These are phyloP conservation scores for Pogonocichla stellata DNA, from an alignment of 2,113 vertebrate species.

Conservation along the genomic window DNA sequence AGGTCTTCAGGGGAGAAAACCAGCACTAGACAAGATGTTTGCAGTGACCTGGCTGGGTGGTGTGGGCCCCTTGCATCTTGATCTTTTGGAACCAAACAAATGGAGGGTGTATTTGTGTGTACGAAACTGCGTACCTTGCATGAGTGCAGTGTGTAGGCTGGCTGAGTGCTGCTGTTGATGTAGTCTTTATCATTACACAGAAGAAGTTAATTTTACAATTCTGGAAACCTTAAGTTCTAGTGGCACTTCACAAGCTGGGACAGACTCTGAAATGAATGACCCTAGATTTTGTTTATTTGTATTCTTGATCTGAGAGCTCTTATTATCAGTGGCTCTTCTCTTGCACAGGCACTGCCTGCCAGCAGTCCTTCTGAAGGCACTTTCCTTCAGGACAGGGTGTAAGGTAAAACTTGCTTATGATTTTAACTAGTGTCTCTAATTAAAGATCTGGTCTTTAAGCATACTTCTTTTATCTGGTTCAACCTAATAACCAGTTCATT, in stretches of 20 bases:
- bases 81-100: background rate
- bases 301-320: background rate
- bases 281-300: background rate
- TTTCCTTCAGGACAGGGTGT: background rate
- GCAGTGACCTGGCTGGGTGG: background rate
- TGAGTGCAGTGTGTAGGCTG: background rate
- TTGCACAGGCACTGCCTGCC: background rate
- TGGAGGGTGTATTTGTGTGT: background rate
- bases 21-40: background rate
- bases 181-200: background rate
- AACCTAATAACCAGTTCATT: background rate
- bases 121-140: background rate
- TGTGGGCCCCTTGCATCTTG: background rate
- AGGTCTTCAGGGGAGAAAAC: background rate
- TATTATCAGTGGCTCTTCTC: background rate
- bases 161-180: background rate
- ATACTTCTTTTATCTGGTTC: background rate
- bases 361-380: background rate
- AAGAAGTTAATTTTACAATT: background rate
- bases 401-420: constrained; percentile 6
- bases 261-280: background rate
- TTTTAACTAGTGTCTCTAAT: background rate
- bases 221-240: background rate
- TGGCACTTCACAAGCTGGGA: background rate
- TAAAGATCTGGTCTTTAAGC: background rate